Base-by-base conservation (phyloP, 1,140 invertebrate species). In the Paramacrobiotus metropolitanus region DNA sequence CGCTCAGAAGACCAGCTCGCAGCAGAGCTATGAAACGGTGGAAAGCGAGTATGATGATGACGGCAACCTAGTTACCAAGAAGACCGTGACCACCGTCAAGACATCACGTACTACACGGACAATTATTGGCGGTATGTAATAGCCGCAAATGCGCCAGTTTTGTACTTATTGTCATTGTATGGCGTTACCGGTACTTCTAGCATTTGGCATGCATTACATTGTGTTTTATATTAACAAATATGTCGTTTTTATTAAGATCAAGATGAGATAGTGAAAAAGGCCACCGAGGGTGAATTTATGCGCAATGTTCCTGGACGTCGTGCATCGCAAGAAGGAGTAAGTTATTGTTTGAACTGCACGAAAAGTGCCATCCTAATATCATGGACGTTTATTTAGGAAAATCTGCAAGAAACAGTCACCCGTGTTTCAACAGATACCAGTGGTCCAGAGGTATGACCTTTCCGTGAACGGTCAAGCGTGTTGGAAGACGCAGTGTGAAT, bases 81-180 rank as follows among this genome's bases (percentile, higher is more conserved):
- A 55, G 48, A 55, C 48, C 24, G 28, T 55, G 15, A 55, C 48
- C 24, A 55, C 48, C 15, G 48, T 55, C 48, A 55, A 55, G 48
- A 55, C 48, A 15, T 20, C 48, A 15, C 48, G 48, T 24, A 20
- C 48, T 4, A 55, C 48, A 15, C 48, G 48, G 4, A 55, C 48
- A 15, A 55, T 55, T 24, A 55, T 24, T 28, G 48, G 48, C 9
- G 48, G 48, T 55, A 55, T 20, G 24, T 40, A 40, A 40, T n/a
- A n/a, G 9, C 34, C 34, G n/a, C n/a, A n/a, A n/a, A n/a, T n/a
- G n/a, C n/a, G n/a, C n/a, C n/a, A n/a, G n/a, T n/a, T n/a, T n/a
- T n/a, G n/a, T n/a, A n/a, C n/a, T n/a, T n/a, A n/a, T n/a, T n/a
- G n/a, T n/a, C n/a, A n/a, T n/a, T n/a, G n/a, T n/a, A n/a, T n/a